Conservation (phyloP, 1,140 invertebrate species). For the Planococcus citri region DNA sequence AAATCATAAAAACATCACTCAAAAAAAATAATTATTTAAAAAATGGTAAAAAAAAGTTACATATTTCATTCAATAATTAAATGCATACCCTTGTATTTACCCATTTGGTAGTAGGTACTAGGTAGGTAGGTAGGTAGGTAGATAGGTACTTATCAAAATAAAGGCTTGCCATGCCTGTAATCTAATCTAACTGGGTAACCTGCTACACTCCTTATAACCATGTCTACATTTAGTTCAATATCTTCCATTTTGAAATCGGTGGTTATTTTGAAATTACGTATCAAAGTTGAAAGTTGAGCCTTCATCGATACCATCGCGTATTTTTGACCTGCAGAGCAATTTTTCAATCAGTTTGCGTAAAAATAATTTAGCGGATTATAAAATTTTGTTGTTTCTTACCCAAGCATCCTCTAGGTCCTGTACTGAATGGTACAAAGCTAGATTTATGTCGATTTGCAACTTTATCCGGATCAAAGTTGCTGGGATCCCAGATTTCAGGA, state of each 20-base stretch:
- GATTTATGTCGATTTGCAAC: constrained; percentile 29
- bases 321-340: constrained; percentile 26
- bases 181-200: constrained; percentile 26
- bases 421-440: constrained; percentile 39
- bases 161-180: constrained; percentile 21
- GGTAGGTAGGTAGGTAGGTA: too few species aligned
- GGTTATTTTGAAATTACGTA: constrained; percentile 26
- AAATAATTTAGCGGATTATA: not conserved
- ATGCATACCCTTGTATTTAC: too few species aligned
- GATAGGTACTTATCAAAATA: too few species aligned
- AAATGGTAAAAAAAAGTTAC: too few species aligned
- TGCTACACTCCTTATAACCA: constrained; percentile 24
- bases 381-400: constrained; percentile 30
- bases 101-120: too few species aligned
- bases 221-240: constrained; percentile 26
- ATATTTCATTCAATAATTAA: too few species aligned
- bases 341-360: constrained; percentile 18
- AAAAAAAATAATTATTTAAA: too few species aligned
- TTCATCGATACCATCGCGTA: constrained; percentile 29
- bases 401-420: constrained; percentile 39
- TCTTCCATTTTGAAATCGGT: constrained; percentile 27
- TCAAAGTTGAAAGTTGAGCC: constrained; percentile 25
- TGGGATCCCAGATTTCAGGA: constrained; percentile 42
- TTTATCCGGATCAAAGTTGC: constrained; percentile 41
- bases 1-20: too few species aligned